Evolutionary conservation across 2,888 invertebrate genomes (phyloP), one percentile per base, ranked within the genome.

Genomic region (Carabus problematicus): DNA sequence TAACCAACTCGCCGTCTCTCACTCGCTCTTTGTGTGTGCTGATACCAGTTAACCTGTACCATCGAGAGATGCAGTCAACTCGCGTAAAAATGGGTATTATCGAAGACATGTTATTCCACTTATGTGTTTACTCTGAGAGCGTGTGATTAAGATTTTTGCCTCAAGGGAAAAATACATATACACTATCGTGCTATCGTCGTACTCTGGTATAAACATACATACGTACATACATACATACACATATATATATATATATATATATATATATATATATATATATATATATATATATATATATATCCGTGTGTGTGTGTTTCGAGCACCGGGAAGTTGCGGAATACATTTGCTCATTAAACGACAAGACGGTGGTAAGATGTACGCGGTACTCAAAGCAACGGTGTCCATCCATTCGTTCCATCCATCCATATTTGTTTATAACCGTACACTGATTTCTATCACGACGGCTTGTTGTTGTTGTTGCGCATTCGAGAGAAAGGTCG

Each of bases 71-170:
- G 67, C 67, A 59, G 58, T 47, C 40, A 40, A 42, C 52, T 52
- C 59, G 59, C 59, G 59, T 67, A 67, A 67, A 67, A 67, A 67
- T 67, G 60, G 42, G 60, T 67, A 67, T 67, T 67, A 67, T 67
- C 67, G 67, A 67, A 67, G 67, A 67, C 67, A 67, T 67, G 67
- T 60, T 52, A 52, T 52, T 52, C 52, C 52, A 67, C 52, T 52
- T 52, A 52, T 52, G 52, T 52, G 52, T 52, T 52, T 52, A 55
- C 55, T 55, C 64, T 64, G 43, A 19, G 55, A 19, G 55, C 41
- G 54, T 55, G 54, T 54, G 47, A 52, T 62, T 62, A 47, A 62
- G 62, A 47, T 61, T 61, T 61, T 61, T 61, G 12, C 45, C 45
- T 11, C 3, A 8, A 45, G 45, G n/a, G n/a, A 45, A n/a, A n/a